Evolutionary conservation across 2,797 vertebrate genomes (phyloP).

Genomic region (Emys orbicularis): DNA sequence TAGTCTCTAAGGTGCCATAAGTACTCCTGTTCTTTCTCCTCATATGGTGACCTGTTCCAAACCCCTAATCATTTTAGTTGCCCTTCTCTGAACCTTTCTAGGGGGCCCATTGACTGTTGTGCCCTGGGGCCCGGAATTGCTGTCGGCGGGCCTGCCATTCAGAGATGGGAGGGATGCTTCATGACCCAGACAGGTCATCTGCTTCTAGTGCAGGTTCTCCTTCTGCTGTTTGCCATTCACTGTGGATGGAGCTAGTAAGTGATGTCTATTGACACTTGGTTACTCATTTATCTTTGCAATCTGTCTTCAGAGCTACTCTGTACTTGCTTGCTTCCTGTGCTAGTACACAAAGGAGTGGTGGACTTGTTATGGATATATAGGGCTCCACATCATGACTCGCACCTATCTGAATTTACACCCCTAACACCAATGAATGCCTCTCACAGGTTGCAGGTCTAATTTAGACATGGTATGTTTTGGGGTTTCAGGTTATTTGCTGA

Average conservation of each 20-base stretch:
- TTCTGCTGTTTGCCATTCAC: neutral
- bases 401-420: neutral
- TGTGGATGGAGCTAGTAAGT: neutral
- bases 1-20: too few species aligned
- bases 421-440: neutral
- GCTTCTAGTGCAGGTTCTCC: neutral
- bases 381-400: neutral
- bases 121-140: too few species aligned
- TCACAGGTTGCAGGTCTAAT: neutral
- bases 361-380: neutral
- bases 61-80: too few species aligned
- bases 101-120: too few species aligned
- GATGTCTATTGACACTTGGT: neutral
- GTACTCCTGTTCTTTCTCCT: too few species aligned
- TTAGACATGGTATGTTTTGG: neutral
- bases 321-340: neutral
- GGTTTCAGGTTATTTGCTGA: fast-evolving
- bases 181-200: neutral
- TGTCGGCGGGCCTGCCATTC: neutral
- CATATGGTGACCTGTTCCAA: too few species aligned
- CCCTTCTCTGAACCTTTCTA: too few species aligned
- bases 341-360: neutral
- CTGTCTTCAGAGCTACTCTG: neutral
- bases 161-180: neutral
- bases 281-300: neutral